Percentiles rank a stretch among this genome's conserved stretches.
Conservation (phyloP, 2,797 vertebrate species). For the Cryptoprocta ferox region DNA sequence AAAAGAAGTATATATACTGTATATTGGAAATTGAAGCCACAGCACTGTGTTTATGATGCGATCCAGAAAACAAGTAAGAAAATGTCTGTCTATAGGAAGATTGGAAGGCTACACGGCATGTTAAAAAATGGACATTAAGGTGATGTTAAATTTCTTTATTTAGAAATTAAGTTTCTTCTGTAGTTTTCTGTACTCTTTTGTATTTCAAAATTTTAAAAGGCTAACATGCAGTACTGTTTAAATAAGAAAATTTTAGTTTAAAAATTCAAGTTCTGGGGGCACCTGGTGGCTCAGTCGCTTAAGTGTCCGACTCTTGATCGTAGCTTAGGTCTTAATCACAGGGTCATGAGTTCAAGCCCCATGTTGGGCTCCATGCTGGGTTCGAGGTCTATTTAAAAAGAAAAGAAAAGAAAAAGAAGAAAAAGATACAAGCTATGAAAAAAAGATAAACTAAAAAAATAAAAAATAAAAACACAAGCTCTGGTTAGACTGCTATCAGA, state of each 20-base stretch:
- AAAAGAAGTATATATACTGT: not conserved
- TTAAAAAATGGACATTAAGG: not conserved
- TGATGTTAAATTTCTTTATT: not conserved
- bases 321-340: not conserved
- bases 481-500: not conserved
- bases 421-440: not conserved
- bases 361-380: not conserved
- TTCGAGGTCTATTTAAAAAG: too few relatives aligned
- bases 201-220: constrained; percentile 10
- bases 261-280: not conserved
- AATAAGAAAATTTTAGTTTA: not conserved
- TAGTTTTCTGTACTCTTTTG: not conserved
- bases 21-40: not conserved
- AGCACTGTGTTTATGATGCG: not conserved
- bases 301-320: not conserved
- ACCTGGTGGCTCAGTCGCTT: not conserved
- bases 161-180: too few relatives aligned
- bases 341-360: not conserved
- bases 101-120: not conserved
- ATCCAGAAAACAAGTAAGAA: not conserved
- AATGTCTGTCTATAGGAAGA: not conserved
- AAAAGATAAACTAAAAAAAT: not conserved
- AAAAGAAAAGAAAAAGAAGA: too few relatives aligned
- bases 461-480: not conserved
- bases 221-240: not conserved